Percentiles rank a stretch among this genome's conserved stretches.
Evolutionary conservation across 2,797 vertebrate genomes (phyloP).

Genomic region (Xerus rutilus): DNA sequence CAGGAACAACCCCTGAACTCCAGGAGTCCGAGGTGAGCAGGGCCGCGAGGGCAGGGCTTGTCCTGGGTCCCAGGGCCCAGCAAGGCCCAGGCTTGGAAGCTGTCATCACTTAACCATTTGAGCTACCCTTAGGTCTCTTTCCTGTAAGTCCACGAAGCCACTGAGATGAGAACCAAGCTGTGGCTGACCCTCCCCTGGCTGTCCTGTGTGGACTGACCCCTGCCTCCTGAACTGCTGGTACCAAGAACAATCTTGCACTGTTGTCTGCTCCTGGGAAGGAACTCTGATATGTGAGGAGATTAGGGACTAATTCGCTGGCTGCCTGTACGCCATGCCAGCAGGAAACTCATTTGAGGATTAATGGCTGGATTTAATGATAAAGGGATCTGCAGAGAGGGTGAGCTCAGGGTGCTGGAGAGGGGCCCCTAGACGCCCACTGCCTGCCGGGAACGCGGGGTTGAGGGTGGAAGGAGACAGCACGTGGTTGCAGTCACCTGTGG

Average conservation of each 20-base stretch:
- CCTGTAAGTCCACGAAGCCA: background rate
- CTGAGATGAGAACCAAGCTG: background rate
- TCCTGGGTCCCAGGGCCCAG: background rate
- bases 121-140: background rate
- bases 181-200: background rate
- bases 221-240: constrained; percentile 73
- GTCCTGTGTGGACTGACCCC: constrained; percentile 65
- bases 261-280: constrained; percentile 78
- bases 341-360: constrained; percentile 82
- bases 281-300: constrained; percentile 70
- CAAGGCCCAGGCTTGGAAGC: background rate
- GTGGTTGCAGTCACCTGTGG: fast-evolving
- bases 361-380: constrained; percentile 77
- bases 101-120: background rate
- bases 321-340: constrained; percentile 81
- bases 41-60: background rate
- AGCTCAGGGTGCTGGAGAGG: background rate
- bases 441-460: background rate
- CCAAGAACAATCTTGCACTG: constrained; percentile 80
- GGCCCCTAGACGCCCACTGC: background rate
- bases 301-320: constrained; percentile 77
- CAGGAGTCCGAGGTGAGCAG: background rate
- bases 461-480: background rate
- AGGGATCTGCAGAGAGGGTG: constrained; percentile 64
- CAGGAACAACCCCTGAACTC: background rate